A percentile compares a stretch with the other conserved stretches of the same genome.
Conservation (phyloP, 2,888 invertebrate genomes). For the Tipula helvola region DNA sequence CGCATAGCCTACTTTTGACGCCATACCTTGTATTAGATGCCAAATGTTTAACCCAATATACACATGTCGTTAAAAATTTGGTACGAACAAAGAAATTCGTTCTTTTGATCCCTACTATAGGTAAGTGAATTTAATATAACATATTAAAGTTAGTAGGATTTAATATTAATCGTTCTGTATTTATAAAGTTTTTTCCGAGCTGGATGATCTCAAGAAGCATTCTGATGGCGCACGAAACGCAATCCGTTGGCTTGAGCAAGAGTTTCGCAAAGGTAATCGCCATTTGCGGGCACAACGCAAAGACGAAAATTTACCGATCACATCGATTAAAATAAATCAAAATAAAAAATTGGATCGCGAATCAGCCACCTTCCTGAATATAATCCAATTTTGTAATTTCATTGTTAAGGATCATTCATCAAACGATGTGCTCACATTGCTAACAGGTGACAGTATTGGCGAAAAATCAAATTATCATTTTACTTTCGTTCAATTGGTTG, state of each 20-base stretch:
- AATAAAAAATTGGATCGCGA: constrained; percentile 28
- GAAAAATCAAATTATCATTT: constrained; percentile 38
- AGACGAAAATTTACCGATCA: constrained; percentile 62
- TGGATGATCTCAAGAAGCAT: constrained; percentile 79
- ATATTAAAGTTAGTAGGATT: background rate
- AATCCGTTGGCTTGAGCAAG: constrained; percentile 84
- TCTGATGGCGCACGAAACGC: constrained; percentile 77
- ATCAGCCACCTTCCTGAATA: constrained; percentile 32
- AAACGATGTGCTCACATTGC: constrained; percentile 57
- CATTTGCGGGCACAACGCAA: constrained; percentile 78
- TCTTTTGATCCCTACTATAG: constrained; percentile 75
- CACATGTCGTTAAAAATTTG: constrained; percentile 67
- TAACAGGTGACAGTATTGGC: constrained; percentile 48
- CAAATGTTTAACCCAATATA: constrained; percentile 62
- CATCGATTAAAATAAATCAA: constrained; percentile 55
- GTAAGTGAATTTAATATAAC: constrained; percentile 39
- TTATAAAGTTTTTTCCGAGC: constrained; percentile 66
- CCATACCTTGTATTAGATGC: constrained; percentile 84
- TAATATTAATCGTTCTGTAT: background rate
- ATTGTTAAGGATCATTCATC: constrained; percentile 36
- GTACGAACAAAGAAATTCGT: constrained; percentile 74
- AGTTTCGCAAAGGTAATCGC: constrained; percentile 75
- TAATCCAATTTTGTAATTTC: constrained; percentile 35
- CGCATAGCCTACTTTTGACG: constrained; percentile 43
- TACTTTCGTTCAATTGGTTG: constrained; percentile 64